A percentile compares a stretch with the other conserved stretches of the same genome.
Conservation (phyloP, 2,888 invertebrate genomes). For the Erynnis tages region DNA sequence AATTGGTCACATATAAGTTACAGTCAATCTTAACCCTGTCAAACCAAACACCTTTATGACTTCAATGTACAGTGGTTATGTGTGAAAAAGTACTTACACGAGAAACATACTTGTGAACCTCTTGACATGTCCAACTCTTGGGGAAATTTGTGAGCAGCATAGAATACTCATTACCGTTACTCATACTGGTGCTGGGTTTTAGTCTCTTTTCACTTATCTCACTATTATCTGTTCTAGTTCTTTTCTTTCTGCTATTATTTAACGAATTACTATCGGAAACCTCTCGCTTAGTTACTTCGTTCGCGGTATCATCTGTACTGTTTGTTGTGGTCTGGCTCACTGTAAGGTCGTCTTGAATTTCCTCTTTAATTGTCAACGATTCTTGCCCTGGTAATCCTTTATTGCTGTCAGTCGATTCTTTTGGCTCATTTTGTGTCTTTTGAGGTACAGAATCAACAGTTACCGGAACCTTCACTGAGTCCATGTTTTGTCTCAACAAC, state of each 20-base stretch:
- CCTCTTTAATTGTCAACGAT: too few relatives aligned
- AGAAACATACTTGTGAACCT: conserved; percentile 3
- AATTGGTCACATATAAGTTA: neutral
- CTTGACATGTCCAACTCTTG: conserved; percentile 3
- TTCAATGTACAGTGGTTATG: too few relatives aligned
- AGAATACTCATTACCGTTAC: neutral
- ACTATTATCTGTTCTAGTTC: neutral
- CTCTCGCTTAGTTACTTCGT: too few relatives aligned
- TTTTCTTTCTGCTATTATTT: too few relatives aligned
- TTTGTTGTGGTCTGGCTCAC: too few relatives aligned
- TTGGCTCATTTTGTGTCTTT: neutral
- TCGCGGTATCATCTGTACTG: too few relatives aligned
- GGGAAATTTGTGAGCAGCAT: conserved; percentile 6
- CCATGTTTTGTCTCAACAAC: neutral
- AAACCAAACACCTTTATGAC: too few relatives aligned
- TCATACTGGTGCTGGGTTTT: too few relatives aligned
- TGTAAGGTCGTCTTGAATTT: too few relatives aligned
- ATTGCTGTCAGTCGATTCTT: too few relatives aligned
- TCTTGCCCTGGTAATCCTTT: neutral
- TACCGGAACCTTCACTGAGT: neutral
- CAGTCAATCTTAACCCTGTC: neutral
- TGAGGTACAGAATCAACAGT: neutral
- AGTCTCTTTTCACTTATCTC: neutral
- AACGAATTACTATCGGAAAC: too few relatives aligned
- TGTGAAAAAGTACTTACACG: neutral